Percentiles rank a stretch among this genome's conserved stretches.
These are phyloP conservation scores for Uria lomvia DNA, from an alignment of 2,113 vertebrate species.

Conservation along the genomic window DNA sequence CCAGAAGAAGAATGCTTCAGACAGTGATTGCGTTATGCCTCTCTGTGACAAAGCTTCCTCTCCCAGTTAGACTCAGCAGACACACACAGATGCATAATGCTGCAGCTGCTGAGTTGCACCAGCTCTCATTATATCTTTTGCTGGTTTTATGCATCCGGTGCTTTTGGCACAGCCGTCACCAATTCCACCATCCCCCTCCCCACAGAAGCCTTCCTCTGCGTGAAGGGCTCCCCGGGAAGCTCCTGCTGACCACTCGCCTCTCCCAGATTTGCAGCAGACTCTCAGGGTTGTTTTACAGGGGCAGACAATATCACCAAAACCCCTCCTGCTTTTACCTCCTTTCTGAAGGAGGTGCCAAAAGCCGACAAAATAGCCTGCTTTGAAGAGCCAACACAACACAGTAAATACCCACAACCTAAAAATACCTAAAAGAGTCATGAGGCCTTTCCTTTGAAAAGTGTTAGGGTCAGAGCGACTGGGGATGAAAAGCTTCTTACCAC, in stretches of 20 bases:
- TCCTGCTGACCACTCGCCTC: background rate
- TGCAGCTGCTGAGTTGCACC: fast-evolving
- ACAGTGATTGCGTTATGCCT: background rate
- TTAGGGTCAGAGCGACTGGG: background rate
- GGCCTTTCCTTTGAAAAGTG: background rate
- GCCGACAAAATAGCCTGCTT: background rate
- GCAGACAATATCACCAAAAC: background rate
- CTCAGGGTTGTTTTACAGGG: fast-evolving
- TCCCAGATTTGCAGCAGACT: background rate
- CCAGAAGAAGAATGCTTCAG: background rate
- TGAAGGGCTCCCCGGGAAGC: background rate
- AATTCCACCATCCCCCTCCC: background rate
- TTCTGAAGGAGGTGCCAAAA: background rate
- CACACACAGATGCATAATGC: background rate
- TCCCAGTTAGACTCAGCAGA: background rate
- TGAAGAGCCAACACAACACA: background rate
- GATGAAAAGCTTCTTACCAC: background rate
- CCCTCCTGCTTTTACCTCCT: background rate
- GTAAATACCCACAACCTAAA: background rate
- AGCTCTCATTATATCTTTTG: background rate
- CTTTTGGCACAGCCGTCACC: background rate
- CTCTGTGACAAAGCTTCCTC: background rate
- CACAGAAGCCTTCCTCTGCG: background rate
- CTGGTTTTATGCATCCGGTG: background rate
- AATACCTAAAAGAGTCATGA: background rate